Evolutionary conservation across 2,113 vertebrate species (phyloP), one percentile per base, ranked within the genome.

Genomic region (Cettia cetti): DNA sequence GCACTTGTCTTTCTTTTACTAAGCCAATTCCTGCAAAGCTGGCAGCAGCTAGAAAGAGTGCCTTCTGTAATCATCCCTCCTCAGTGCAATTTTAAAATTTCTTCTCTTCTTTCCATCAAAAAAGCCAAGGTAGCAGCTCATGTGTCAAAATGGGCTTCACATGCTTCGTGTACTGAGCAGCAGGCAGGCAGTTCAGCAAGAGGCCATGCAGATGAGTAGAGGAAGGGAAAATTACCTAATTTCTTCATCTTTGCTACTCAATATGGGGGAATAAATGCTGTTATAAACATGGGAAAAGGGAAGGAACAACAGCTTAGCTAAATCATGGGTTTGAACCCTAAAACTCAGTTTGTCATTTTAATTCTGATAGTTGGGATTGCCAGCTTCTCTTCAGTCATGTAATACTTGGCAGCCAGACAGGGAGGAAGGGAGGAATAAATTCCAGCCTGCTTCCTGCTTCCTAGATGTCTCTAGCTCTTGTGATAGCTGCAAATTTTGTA

Each of bases 21-120:
- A 53, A 92, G 86, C 49, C 66, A 72, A 79, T 30, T 80, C 60
- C 52, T 35, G 39, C 60, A 90, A 85, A 94, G 42, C 45, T 95
- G 61, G 86, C 94, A 91, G 74, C 44, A 82, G 28, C 61, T 63
- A 70, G 22, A 63, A 66, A 60, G 64, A 64, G 4, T 65, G 28
- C 65, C 89, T 89, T 83, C 76, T 89, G 80, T 37, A 92, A 84
- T 81, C 54, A 54, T 52, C 23, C 11, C 6, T 56, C 8, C 22
- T 54, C 35, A 5, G 24, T 78, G 42, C 39, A 74, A 81, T 54
- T 77, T 81, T 28, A 78, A 90, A 64, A 86, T 54, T 66, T 56
- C 21, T 69, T 91, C 47, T 79, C 57, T 57, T 91, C 47, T 59
- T 90, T 64, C 59, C 37, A 24, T 82, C 31, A 82, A 75, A 86